phyloP scores from a whole-genome alignment of 1,140 invertebrate genomes.

The Lordiphosa mommai region DNA sequence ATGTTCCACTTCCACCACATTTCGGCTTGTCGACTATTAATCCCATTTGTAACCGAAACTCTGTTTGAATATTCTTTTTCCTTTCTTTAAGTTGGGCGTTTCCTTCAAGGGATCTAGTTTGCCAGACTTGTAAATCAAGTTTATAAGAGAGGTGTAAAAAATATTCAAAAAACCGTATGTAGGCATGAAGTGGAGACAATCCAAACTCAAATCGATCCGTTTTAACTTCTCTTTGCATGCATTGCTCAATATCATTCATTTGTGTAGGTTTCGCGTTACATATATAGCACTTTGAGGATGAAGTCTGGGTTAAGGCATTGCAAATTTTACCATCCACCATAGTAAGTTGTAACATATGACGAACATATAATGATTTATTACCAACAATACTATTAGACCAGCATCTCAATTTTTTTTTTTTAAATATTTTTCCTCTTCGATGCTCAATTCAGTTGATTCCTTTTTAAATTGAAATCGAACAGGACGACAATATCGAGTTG shows the following conservation, averaged over 20 bases:
- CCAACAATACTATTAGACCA: not conserved
- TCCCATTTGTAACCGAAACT: not conserved
- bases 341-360: conserved; percentile 3
- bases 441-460: not conserved
- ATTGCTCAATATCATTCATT: conserved; percentile 11
- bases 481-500: not conserved
- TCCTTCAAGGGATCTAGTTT: not conserved
- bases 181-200: conserved; percentile 1
- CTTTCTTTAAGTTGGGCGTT: not conserved
- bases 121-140: conserved; percentile 42
- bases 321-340: conserved; percentile 12
- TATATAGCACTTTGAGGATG: conserved; percentile 3
- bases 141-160: conserved; percentile 41
- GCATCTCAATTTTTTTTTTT: not conserved
- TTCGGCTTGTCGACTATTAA: not conserved
- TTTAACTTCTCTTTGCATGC: conserved; percentile 4
- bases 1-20: not conserved
- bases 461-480: not conserved
- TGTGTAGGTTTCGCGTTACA: conserved; percentile 5
- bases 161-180: conserved; percentile 29
- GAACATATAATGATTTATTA: not conserved
- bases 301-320: not conserved
- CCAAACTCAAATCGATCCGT: not conserved
- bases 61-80: not conserved
- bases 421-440: conserved; percentile 5